phyloP scores from a whole-genome alignment of 2,888 invertebrate species.

The Smittia aterrima region DNA sequence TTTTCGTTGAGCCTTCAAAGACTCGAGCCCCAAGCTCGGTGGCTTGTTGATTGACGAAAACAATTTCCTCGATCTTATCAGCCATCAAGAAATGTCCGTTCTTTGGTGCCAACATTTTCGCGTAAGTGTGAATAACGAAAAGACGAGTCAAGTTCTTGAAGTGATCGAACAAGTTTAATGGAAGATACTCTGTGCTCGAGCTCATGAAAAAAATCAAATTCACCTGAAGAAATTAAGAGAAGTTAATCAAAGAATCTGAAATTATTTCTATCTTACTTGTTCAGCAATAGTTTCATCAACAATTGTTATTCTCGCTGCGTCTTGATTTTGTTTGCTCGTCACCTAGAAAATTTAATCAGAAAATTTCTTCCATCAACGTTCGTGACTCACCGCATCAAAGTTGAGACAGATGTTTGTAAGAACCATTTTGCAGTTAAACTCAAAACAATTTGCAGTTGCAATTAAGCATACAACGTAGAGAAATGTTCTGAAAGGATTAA shows the following conservation, averaged over 20 bases:
- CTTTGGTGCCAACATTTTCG: background rate
- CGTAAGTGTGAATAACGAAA: background rate
- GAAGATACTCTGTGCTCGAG: background rate
- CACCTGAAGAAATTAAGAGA: background rate
- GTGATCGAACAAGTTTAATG: background rate
- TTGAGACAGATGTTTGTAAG: background rate
- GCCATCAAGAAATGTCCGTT: background rate
- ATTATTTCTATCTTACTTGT: background rate
- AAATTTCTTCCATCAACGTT: too few species aligned
- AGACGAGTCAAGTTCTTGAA: background rate
- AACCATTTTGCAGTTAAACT: background rate
- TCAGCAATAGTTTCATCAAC: background rate
- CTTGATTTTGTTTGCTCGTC: background rate
- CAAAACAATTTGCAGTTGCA: background rate
- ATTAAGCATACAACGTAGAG: background rate
- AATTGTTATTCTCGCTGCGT: background rate
- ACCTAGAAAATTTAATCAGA: too few species aligned
- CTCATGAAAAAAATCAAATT: background rate
- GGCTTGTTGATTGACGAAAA: background rate
- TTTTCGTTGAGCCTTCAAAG: background rate
- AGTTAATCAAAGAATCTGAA: background rate
- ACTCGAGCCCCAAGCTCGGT: background rate
- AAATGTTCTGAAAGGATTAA: background rate
- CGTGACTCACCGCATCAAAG: background rate
- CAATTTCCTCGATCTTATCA: background rate